Evolutionary conservation across 2,113 vertebrate species (phyloP).

Genomic region (Macaca nemestrina): DNA sequence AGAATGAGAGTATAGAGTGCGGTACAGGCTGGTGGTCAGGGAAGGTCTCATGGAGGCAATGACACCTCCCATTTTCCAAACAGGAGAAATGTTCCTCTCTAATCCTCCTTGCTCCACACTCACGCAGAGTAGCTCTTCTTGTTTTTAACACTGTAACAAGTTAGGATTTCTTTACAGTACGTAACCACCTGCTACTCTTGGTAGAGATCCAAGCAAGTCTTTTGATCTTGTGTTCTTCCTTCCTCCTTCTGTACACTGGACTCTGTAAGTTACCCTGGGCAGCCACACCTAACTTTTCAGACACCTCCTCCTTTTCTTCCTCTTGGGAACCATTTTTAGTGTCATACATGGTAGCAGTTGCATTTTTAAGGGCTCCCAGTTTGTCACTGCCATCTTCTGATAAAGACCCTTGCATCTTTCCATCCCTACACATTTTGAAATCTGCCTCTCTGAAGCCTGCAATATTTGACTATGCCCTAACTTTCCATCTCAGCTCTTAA

Average conservation of each 20-base stretch:
- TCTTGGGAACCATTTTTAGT: background rate
- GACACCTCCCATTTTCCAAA: background rate
- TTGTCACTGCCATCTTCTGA: background rate
- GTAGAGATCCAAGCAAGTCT: background rate
- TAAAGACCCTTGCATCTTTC: background rate
- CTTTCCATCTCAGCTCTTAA: background rate
- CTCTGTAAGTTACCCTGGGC: background rate
- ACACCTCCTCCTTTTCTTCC: background rate
- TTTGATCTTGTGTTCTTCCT: background rate
- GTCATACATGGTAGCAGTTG: background rate
- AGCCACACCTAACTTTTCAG: background rate
- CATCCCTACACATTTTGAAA: background rate
- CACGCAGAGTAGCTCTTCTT: background rate
- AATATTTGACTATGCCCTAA: background rate
- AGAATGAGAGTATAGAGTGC: background rate
- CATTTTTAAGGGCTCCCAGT: background rate
- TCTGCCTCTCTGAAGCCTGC: background rate
- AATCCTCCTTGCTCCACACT: background rate
- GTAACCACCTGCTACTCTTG: conserved; percentile 11
- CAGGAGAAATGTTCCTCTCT: background rate
- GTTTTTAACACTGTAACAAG: background rate
- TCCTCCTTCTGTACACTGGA: background rate
- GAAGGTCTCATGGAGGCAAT: background rate
- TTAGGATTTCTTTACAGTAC: background rate
- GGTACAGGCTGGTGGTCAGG: too few relatives aligned